Percentiles rank a stretch among this genome's conserved stretches.
These are phyloP conservation scores for Channa argus DNA, from an alignment of 2,113 vertebrate genomes.

Conservation along the genomic window DNA sequence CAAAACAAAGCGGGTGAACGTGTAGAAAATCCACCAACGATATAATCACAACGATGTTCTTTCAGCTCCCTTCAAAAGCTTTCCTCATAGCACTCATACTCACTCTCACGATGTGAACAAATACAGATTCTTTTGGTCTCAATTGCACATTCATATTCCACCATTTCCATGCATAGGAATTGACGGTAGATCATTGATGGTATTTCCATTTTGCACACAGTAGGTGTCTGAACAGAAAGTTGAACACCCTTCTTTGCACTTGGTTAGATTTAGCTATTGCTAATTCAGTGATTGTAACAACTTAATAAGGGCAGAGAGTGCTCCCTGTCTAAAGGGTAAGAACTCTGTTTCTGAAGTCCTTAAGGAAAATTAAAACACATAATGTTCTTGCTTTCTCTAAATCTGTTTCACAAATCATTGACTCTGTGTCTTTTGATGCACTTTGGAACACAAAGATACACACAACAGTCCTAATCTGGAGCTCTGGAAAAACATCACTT, in stretches of 20 bases:
- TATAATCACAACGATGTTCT: constrained; percentile 58
- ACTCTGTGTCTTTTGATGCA: constrained; percentile 61
- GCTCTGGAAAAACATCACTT: constrained; percentile 54
- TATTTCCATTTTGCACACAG: constrained; percentile 27
- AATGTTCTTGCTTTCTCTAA: constrained; percentile 8
- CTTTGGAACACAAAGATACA: constrained; percentile 51
- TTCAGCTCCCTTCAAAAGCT: constrained; percentile 37
- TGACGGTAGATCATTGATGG: neutral
- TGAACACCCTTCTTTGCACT: neutral
- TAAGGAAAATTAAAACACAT: constrained; percentile 47
- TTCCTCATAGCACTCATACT: constrained; percentile 50
- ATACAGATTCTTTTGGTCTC: constrained; percentile 39
- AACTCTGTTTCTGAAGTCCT: constrained; percentile 16
- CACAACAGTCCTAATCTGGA: constrained; percentile 56
- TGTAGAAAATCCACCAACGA: constrained; percentile 62
- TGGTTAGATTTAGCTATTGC: constrained; percentile 5
- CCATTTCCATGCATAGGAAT: neutral
- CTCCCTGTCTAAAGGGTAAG: constrained; percentile 24
- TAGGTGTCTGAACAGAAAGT: no score
- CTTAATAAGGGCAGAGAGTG: constrained; percentile 31
- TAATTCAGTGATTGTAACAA: constrained; percentile 20
- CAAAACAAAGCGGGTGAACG: constrained; percentile 56
- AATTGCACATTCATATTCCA: constrained; percentile 35
- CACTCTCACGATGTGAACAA: constrained; percentile 29
- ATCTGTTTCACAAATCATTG: constrained; percentile 29